A percentile compares a stretch with the other conserved stretches of the same genome.
Evolutionary conservation across 2,113 vertebrate genomes (phyloP).

Genomic region (Rhodinocichla rosea): DNA sequence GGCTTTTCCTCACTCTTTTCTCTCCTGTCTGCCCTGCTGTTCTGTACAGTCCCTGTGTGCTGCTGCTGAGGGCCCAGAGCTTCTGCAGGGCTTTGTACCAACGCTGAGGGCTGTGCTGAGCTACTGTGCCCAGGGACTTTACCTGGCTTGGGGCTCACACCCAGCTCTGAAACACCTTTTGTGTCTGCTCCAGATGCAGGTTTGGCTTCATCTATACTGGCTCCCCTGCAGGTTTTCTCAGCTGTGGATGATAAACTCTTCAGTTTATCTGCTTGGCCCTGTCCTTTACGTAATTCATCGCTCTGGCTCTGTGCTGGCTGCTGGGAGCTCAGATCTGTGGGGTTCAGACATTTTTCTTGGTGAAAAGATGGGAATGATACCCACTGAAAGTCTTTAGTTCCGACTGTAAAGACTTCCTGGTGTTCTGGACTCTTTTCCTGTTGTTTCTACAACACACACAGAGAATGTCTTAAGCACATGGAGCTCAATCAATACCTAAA

Average conservation of each 20-base stretch:
- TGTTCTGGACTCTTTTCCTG: neutral
- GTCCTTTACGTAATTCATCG: neutral
- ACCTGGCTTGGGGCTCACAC: fast-evolving
- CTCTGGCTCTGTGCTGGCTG: neutral
- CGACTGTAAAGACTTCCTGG: constrained; percentile 25
- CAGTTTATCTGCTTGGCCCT: neutral
- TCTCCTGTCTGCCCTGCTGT: neutral
- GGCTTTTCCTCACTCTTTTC: neutral
- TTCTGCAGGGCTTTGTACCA: neutral
- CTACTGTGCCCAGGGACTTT: neutral
- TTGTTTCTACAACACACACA: neutral
- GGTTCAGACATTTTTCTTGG: neutral
- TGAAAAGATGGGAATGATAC: constrained; percentile 1
- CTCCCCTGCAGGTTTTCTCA: neutral
- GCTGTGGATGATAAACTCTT: neutral
- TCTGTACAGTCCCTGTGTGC: neutral
- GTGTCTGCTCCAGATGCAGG: neutral
- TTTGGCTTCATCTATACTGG: neutral
- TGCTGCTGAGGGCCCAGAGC: neutral
- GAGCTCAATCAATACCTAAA: neutral
- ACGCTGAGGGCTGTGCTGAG: fast-evolving
- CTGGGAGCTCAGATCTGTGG: neutral
- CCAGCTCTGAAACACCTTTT: neutral
- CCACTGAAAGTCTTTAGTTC: constrained; percentile 46
- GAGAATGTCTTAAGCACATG: neutral